A percentile compares a stretch with the other conserved stretches of the same genome.
These are phyloP conservation scores for Mimas tiliae DNA, from an alignment of 2,888 invertebrate genomes.

Conservation along the genomic window DNA sequence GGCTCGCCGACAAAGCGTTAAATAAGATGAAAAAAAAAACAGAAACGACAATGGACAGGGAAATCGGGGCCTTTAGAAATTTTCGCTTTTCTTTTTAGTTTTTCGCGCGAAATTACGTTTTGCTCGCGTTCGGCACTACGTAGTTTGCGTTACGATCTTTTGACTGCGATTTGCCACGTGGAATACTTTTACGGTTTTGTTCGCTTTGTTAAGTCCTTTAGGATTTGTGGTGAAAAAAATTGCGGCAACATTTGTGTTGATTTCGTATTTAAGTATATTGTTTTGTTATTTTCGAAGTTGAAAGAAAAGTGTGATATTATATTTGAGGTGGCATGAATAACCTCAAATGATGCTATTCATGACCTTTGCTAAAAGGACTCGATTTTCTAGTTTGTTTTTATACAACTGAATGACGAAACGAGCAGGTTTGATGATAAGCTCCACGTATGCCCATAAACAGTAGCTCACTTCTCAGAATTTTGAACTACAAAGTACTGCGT, in stretches of 20 bases:
- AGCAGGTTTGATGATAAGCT: no score
- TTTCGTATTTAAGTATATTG: not conserved
- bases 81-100: slow-evolving; percentile 68
- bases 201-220: slow-evolving; percentile 14
- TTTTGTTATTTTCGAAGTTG: not conserved
- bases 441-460: no score
- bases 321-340: not conserved
- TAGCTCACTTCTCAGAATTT: no score
- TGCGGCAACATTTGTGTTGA: not conserved
- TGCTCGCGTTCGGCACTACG: slow-evolving; percentile 33
- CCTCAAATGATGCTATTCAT: no score
- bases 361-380: no score
- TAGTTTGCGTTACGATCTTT: slow-evolving; percentile 54
- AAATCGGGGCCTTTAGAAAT: slow-evolving; percentile 76
- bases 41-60: slow-evolving; percentile 79
- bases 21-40: slow-evolving; percentile 82
- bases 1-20: slow-evolving; percentile 82
- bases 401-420: no score
- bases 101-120: slow-evolving; percentile 62
- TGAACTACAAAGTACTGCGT: no score
- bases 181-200: slow-evolving; percentile 19
- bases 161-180: slow-evolving; percentile 37
- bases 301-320: not conserved
- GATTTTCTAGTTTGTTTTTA: no score
- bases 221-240: slow-evolving; percentile 3